A percentile compares a stretch with the other conserved stretches of the same genome.
Conservation (phyloP, 2,797 vertebrate species). For the Eulemur rubriventer region DNA sequence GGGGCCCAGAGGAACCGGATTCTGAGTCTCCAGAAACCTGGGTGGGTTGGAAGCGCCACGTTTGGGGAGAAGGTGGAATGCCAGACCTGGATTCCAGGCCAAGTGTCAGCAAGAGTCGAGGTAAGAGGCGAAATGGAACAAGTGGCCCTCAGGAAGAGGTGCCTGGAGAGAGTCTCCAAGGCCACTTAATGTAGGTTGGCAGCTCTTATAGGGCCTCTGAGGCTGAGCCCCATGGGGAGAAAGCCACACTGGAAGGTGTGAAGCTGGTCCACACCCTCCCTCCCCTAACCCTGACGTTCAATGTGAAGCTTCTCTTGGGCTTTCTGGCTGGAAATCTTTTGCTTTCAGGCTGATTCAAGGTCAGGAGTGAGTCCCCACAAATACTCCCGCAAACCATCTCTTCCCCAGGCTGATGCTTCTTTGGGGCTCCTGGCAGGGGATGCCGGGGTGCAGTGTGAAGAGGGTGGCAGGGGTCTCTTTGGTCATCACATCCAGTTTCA, state of each 20-base stretch:
- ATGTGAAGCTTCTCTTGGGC: background rate
- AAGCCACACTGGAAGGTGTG: fast-evolving
- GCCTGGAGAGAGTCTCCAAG: background rate
- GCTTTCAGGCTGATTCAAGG: background rate
- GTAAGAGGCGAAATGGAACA: background rate
- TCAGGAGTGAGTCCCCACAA: background rate
- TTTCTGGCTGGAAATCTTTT: background rate
- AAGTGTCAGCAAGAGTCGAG: background rate
- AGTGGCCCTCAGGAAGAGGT: background rate
- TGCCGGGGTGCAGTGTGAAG: too few species aligned
- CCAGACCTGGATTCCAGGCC: background rate
- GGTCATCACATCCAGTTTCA: background rate
- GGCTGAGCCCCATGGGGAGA: fast-evolving
- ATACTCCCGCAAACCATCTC: background rate
- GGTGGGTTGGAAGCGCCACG: fast-evolving
- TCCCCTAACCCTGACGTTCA: background rate
- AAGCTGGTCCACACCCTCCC: fast-evolving
- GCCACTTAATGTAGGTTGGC: background rate
- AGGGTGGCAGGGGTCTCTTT: background rate
- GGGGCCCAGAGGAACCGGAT: background rate
- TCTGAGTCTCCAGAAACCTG: background rate
- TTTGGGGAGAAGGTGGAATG: background rate
- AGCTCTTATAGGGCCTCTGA: background rate
- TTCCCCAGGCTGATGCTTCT: background rate
- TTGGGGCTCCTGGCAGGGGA: background rate